Conservation (phyloP, 2,888 invertebrate species). For the Eupithecia exiguata region DNA sequence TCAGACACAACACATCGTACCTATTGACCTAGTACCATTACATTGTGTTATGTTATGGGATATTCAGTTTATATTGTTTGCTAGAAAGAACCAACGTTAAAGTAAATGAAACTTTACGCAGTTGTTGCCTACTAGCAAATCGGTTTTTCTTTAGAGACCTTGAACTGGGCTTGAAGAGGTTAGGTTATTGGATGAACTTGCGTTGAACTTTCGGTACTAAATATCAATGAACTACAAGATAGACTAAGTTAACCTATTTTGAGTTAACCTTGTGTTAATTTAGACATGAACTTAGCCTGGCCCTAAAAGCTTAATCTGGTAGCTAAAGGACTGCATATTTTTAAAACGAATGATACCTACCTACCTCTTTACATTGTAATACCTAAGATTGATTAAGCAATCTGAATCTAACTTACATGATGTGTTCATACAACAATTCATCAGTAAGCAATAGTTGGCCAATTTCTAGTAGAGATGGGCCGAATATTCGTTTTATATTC, state of each 20-base stretch:
- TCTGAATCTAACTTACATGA: neutral
- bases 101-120: neutral
- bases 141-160: slow-evolving; percentile 24
- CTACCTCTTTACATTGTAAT: neutral
- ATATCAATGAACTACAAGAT: slow-evolving; percentile 24
- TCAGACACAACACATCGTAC: neutral
- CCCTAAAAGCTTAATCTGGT: neutral
- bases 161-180: no score
- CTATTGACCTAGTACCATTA: neutral
- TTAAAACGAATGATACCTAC: neutral
- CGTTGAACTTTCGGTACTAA: slow-evolving; percentile 17
- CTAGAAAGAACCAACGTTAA: neutral
- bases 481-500: no score
- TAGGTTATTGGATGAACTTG: slow-evolving; percentile 26
- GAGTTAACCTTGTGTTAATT: slow-evolving; percentile 2
- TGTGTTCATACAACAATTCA: neutral
- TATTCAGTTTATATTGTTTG: neutral
- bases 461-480: no score
- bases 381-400: neutral
- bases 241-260: neutral
- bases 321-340: neutral
- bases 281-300: neutral
- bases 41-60: neutral
- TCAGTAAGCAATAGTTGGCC: slow-evolving; percentile 20
- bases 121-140: neutral